phyloP scores from a whole-genome alignment of 2,797 vertebrate genomes.

The Sebastes vulpes region DNA sequence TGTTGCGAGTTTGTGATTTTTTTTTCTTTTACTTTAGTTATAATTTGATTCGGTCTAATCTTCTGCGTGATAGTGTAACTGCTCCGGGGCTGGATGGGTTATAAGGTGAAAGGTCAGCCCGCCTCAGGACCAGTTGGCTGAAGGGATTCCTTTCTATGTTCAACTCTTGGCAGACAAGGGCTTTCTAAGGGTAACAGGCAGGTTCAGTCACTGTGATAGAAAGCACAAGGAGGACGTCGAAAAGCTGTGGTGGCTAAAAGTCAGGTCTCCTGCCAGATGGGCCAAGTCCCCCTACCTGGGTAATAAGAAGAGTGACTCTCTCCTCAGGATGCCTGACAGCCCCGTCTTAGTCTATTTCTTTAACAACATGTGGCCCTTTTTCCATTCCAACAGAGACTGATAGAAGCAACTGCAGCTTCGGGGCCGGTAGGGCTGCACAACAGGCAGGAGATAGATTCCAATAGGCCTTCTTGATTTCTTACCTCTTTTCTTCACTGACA shows the following conservation, averaged over 20 bases:
- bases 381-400: slow-evolving; percentile 59
- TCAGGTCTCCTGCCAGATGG: slow-evolving; percentile 54
- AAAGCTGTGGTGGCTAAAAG: slow-evolving; percentile 52
- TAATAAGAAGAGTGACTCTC: slow-evolving; percentile 65
- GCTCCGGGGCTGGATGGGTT: background rate
- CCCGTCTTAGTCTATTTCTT: slow-evolving; percentile 66
- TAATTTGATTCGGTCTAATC: background rate
- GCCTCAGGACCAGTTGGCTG: background rate
- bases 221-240: slow-evolving; percentile 28
- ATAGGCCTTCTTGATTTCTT: slow-evolving; percentile 42
- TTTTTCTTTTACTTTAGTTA: background rate
- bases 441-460: slow-evolving; percentile 40
- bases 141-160: background rate
- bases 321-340: slow-evolving; percentile 58
- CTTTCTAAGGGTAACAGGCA: background rate
- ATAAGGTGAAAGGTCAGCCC: background rate
- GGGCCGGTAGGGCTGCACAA: slow-evolving; percentile 23
- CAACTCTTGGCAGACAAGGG: background rate
- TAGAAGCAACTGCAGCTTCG: slow-evolving; percentile 36
- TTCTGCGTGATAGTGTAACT: background rate
- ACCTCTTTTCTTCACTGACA: slow-evolving; percentile 28
- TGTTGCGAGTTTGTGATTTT: background rate
- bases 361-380: slow-evolving; percentile 69
- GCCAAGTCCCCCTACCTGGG: slow-evolving; percentile 48
- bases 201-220: slow-evolving; percentile 27